These are phyloP conservation scores for Nymphalis urticae DNA, from an alignment of 2,888 invertebrate genomes.

Conservation along the genomic window DNA sequence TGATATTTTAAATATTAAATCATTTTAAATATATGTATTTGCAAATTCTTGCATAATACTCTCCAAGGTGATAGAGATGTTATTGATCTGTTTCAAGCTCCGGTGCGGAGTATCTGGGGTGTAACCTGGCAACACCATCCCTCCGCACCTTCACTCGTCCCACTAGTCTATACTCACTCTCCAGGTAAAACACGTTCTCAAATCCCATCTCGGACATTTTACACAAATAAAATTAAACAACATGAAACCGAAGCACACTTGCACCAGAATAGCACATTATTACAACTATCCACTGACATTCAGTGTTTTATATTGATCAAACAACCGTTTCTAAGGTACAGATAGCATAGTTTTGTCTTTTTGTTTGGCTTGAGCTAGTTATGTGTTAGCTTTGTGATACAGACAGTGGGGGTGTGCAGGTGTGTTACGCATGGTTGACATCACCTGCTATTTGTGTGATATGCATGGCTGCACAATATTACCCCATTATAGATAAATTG, in stretches of 20 bases:
- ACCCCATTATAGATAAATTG: slow-evolving; percentile 41
- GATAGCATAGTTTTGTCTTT: slow-evolving; percentile 46
- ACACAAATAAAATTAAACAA: slow-evolving; percentile 45
- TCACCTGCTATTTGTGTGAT: slow-evolving; percentile 69
- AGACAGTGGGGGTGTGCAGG: slow-evolving; percentile 68
- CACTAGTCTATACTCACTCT: slow-evolving; percentile 72
- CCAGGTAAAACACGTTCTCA: slow-evolving; percentile 79
- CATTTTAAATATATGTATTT: slow-evolving; percentile 22
- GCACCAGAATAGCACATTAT: slow-evolving; percentile 59
- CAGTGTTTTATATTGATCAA: slow-evolving; percentile 73
- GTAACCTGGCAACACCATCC: slow-evolving; percentile 78
- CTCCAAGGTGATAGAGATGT: slow-evolving; percentile 70
- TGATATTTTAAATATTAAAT: not conserved
- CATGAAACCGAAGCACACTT: slow-evolving; percentile 42
- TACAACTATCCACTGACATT: slow-evolving; percentile 54
- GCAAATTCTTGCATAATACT: slow-evolving; percentile 70
- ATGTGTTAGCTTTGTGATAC: slow-evolving; percentile 53
- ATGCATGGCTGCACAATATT: slow-evolving; percentile 60
- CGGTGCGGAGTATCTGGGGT: slow-evolving; percentile 61
- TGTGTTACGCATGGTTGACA: slow-evolving; percentile 65
- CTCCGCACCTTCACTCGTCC: slow-evolving; percentile 60
- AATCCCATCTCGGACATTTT: slow-evolving; percentile 79
- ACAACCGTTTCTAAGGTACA: slow-evolving; percentile 67
- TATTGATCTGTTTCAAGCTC: slow-evolving; percentile 73
- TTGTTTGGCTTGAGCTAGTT: slow-evolving; percentile 46